phyloP scores from a whole-genome alignment of 2,888 invertebrate genomes.

The Bombylius major region DNA sequence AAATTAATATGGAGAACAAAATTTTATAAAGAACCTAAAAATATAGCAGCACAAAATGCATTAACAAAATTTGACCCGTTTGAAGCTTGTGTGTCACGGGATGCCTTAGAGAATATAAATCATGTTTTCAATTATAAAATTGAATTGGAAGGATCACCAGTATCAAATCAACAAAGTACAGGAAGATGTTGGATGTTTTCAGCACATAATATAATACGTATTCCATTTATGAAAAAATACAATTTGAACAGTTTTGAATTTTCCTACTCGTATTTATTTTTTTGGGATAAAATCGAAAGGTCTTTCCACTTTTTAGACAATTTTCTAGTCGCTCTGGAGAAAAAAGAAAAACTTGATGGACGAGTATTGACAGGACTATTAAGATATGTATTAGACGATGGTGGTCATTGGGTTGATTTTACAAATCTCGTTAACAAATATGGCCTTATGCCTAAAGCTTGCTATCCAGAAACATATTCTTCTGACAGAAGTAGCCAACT shows the following conservation, averaged over 20 bases:
- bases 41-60: no score
- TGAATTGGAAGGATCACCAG: slow-evolving; percentile 71
- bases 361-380: slow-evolving; percentile 48
- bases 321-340: neutral
- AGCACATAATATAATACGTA: slow-evolving; percentile 67
- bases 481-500: slow-evolving; percentile 33
- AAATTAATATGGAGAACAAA: no score
- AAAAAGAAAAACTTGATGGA: slow-evolving; percentile 63
- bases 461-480: slow-evolving; percentile 72
- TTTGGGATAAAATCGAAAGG: slow-evolving; percentile 87
- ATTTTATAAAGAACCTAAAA: no score
- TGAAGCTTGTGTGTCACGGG: no score
- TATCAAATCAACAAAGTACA: slow-evolving; percentile 76
- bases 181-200: slow-evolving; percentile 90
- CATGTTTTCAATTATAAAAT: slow-evolving; percentile 36
- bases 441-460: slow-evolving; percentile 78
- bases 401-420: slow-evolving; percentile 82
- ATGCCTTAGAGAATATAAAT: no score
- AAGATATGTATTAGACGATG: slow-evolving; percentile 65
- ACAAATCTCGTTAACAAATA: slow-evolving; percentile 76
- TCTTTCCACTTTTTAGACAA: slow-evolving; percentile 61
- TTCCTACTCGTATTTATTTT: slow-evolving; percentile 77
- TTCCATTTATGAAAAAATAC: slow-evolving; percentile 72
- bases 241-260: slow-evolving; percentile 85
- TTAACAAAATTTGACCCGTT: no score